Evolutionary conservation across 2,797 vertebrate genomes (phyloP).

Genomic region (Bradypodion ventrale): DNA sequence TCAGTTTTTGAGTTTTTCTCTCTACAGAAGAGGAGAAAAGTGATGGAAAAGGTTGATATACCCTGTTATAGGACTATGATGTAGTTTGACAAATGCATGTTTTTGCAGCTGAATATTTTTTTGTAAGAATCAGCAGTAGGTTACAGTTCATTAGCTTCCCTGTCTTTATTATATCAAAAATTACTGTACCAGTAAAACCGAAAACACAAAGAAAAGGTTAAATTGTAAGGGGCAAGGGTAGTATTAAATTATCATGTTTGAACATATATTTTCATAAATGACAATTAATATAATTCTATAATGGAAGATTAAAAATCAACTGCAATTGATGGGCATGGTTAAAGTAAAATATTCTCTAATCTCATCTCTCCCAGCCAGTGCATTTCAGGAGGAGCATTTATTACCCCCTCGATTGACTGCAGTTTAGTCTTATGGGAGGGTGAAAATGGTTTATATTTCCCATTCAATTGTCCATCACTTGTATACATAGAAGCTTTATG

Average conservation of each 20-base stretch:
- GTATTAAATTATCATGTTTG: no score
- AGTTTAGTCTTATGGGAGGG: background rate
- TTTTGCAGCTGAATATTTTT: background rate
- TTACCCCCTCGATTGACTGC: background rate
- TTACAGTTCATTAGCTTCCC: background rate
- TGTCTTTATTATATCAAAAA: background rate
- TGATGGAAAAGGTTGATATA: slow-evolving; percentile 23
- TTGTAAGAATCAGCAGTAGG: background rate
- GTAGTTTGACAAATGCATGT: background rate
- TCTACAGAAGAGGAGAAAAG: background rate
- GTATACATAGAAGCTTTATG: slow-evolving; percentile 7
- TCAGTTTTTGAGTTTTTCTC: background rate
- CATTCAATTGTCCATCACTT: background rate
- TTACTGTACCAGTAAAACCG: no score
- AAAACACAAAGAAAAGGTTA: no score
- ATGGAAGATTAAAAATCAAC: background rate
- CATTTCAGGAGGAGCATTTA: background rate
- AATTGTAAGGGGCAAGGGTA: no score
- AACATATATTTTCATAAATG: no score
- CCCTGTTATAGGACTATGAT: background rate
- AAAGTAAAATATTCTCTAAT: background rate
- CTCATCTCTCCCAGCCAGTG: background rate
- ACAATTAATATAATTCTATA: no score
- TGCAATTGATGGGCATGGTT: background rate
- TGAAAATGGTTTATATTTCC: background rate